These are phyloP conservation scores for Alethe castanea DNA, from an alignment of 2,113 vertebrate species.

Conservation along the genomic window DNA sequence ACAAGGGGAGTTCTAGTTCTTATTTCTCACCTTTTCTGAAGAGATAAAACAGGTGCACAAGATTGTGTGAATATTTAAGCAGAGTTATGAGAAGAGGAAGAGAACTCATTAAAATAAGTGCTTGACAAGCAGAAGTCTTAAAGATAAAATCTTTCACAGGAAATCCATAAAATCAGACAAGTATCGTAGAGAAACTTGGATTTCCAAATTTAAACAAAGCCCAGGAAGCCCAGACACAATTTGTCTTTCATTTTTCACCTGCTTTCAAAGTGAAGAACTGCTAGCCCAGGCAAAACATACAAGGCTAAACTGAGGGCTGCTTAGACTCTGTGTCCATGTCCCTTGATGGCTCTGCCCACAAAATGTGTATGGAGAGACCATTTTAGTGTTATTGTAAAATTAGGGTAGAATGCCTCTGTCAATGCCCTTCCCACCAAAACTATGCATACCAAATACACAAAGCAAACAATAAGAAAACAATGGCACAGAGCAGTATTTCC, in stretches of 20 bases:
- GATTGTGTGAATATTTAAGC: neutral
- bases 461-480: slow-evolving; percentile 20
- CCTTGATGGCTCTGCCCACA: neutral
- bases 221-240: neutral
- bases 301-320: neutral
- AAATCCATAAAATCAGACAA: neutral
- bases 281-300: neutral
- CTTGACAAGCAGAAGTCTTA: neutral
- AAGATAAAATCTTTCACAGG: neutral
- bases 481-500: neutral
- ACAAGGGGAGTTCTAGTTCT: neutral
- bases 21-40: neutral
- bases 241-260: neutral
- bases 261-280: neutral
- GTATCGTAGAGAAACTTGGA: neutral
- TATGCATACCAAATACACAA: slow-evolving; percentile 38
- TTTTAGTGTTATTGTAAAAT: neutral
- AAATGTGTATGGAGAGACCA: neutral
- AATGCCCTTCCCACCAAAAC: slow-evolving; percentile 33
- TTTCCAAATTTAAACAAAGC: neutral
- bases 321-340: neutral
- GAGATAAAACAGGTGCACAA: neutral
- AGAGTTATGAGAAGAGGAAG: neutral
- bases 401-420: neutral
- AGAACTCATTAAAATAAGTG: neutral